Percentiles rank a stretch among this genome's conserved stretches.
phyloP scores from a whole-genome alignment of 1,140 invertebrate species.

The Dendrolimus punctatus region DNA sequence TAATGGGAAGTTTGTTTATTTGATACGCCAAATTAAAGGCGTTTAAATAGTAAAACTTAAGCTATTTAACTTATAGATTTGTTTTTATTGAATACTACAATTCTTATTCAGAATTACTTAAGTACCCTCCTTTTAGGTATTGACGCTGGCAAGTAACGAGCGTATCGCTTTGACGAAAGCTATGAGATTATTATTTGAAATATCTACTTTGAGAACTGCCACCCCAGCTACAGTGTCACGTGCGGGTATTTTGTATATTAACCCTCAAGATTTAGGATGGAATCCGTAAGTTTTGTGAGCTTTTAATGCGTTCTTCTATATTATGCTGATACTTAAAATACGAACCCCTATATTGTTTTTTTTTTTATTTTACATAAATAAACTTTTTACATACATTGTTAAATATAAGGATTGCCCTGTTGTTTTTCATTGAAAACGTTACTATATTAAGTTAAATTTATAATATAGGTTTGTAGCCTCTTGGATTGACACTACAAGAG shows the following conservation, averaged over 20 bases:
- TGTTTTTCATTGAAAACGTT: too few species aligned
- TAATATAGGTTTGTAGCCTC: slow-evolving; percentile 83
- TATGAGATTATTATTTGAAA: slow-evolving; percentile 96
- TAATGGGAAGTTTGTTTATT: slow-evolving; percentile 2
- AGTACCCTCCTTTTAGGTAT: slow-evolving; percentile 67
- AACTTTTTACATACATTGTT: too few species aligned
- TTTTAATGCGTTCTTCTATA: too few species aligned
- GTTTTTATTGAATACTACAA: slow-evolving; percentile 3
- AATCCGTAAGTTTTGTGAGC: slow-evolving; percentile 82
- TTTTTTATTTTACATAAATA: not conserved
- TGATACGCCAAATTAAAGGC: not conserved
- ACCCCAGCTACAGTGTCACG: slow-evolving; percentile 96
- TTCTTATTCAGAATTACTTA: too few species aligned
- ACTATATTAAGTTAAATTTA: slow-evolving; percentile 1
- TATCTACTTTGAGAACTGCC: slow-evolving; percentile 92
- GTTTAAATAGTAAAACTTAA: not conserved
- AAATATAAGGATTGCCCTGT: too few species aligned
- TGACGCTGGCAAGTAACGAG: slow-evolving; percentile 95
- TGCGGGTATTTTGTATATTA: slow-evolving; percentile 93
- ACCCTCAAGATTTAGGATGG: slow-evolving; percentile 97
- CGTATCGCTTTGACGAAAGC: slow-evolving; percentile 91
- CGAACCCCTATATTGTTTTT: slow-evolving; percentile 3
- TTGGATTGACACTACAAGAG: slow-evolving; percentile 91
- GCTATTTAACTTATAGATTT: too few species aligned
- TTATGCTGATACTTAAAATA: too few species aligned